Evolutionary conservation across 1,140 invertebrate species (phyloP).

Genomic region (Capitella teleta): DNA sequence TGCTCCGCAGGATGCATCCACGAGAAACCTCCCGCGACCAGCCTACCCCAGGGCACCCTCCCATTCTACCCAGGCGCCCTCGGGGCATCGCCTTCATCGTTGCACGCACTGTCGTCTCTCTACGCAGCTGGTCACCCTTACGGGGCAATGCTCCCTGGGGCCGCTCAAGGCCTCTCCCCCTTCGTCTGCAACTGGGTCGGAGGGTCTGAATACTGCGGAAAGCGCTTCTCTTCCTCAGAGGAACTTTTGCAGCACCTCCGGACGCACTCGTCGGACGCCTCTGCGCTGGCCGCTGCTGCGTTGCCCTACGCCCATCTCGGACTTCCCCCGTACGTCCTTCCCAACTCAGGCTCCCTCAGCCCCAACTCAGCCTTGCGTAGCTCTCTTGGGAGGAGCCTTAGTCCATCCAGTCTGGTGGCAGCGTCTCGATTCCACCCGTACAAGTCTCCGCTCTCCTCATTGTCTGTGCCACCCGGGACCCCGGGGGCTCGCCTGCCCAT

Average conservation of each 20-base stretch:
- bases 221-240: slow-evolving; percentile 81
- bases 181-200: slow-evolving; percentile 86
- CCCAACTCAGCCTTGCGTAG: slow-evolving; percentile 52
- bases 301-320: slow-evolving; percentile 14
- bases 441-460: slow-evolving; percentile 22
- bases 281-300: slow-evolving; percentile 40
- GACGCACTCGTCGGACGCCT: slow-evolving; percentile 72
- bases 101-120: slow-evolving; percentile 23
- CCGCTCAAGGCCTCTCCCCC: slow-evolving; percentile 1
- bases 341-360: slow-evolving; percentile 45
- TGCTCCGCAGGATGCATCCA: slow-evolving; percentile 92
- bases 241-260: slow-evolving; percentile 87
- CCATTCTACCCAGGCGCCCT: too few relatives aligned
- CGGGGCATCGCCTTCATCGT: too few relatives aligned
- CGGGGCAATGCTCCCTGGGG: slow-evolving; percentile 3
- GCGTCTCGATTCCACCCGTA: slow-evolving; percentile 76
- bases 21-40: slow-evolving; percentile 68
- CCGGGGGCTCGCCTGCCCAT: too few relatives aligned
- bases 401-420: slow-evolving; percentile 69
- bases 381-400: slow-evolving; percentile 65
- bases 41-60: too few relatives aligned
- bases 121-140: slow-evolving; percentile 32
- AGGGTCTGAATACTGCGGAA: slow-evolving; percentile 82
- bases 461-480: slow-evolving; percentile 48
- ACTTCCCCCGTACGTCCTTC: slow-evolving; percentile 32